These are phyloP conservation scores for Steatornis caripensis DNA, from an alignment of 2,113 vertebrate genomes.

Conservation along the genomic window DNA sequence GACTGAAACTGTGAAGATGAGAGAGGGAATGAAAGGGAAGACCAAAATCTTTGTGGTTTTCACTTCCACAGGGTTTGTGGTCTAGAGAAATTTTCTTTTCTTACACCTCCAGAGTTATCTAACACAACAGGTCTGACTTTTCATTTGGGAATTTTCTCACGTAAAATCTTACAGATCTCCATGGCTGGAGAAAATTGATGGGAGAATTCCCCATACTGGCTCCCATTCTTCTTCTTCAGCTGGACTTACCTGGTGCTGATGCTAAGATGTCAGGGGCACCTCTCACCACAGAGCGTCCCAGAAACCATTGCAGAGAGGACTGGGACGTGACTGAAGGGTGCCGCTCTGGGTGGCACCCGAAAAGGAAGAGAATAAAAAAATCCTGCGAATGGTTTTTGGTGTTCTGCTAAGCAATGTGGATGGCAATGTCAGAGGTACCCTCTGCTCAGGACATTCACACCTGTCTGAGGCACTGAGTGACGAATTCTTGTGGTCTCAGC, in stretches of 20 bases:
- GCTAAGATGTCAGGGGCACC: neutral
- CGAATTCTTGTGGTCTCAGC: neutral
- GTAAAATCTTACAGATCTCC: neutral
- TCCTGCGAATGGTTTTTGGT: neutral
- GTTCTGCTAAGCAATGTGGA: neutral
- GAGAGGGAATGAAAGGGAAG: neutral
- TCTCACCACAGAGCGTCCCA: neutral
- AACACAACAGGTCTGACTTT: neutral
- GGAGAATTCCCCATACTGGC: neutral
- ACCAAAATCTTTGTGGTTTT: neutral
- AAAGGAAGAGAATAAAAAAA: neutral
- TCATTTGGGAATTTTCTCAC: neutral
- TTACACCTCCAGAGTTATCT: neutral
- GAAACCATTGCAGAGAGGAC: neutral
- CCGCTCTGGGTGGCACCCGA: rapidly evolving
- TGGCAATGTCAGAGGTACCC: neutral
- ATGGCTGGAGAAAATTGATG: neutral
- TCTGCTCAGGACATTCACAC: neutral
- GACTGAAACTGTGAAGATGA: neutral
- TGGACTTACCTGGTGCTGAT: neutral
- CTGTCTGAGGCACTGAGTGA: neutral
- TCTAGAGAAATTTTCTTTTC: neutral
- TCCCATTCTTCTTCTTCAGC: neutral
- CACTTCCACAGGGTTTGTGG: neutral
- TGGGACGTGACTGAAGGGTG: neutral